Evolutionary conservation across 2,113 vertebrate genomes (phyloP).

Genomic region (Thinocorus orbignyianus): DNA sequence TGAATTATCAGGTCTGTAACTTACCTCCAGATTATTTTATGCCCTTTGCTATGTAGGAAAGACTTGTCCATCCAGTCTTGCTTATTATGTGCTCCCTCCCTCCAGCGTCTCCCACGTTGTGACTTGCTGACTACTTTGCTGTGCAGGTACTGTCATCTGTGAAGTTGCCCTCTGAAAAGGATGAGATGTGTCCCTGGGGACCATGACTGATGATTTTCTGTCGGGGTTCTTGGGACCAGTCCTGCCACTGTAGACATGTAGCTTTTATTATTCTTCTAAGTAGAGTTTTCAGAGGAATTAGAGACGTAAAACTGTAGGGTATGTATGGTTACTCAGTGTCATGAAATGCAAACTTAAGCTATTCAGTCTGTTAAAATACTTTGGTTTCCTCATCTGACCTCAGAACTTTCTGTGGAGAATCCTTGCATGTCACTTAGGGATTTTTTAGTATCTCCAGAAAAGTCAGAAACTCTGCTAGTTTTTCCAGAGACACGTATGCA

Average conservation of each 20-base stretch:
- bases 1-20: not conserved
- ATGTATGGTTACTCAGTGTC: not conserved
- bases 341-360: conserved; percentile 33
- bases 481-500: conserved; percentile 22
- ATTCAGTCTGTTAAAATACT: conserved; percentile 44
- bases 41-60: not conserved
- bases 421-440: not conserved
- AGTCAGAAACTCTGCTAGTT: conserved; percentile 22
- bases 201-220: not conserved
- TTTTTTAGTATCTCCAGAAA: conserved; percentile 37
- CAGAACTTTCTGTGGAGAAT: conserved; percentile 33
- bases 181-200: fast-evolving
- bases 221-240: not conserved
- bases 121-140: not conserved
- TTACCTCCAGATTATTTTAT: not conserved
- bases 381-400: conserved; percentile 44
- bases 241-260: not conserved
- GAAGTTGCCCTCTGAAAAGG: not conserved
- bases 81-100: not conserved
- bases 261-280: not conserved
- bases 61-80: not conserved
- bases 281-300: conserved; percentile 9
- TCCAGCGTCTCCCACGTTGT: not conserved
- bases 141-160: not conserved
- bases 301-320: not conserved